Evolutionary conservation across 1,140 invertebrate genomes (phyloP), one percentile per base, ranked within the genome.

Genomic region (Tetramorium alpestre): DNA sequence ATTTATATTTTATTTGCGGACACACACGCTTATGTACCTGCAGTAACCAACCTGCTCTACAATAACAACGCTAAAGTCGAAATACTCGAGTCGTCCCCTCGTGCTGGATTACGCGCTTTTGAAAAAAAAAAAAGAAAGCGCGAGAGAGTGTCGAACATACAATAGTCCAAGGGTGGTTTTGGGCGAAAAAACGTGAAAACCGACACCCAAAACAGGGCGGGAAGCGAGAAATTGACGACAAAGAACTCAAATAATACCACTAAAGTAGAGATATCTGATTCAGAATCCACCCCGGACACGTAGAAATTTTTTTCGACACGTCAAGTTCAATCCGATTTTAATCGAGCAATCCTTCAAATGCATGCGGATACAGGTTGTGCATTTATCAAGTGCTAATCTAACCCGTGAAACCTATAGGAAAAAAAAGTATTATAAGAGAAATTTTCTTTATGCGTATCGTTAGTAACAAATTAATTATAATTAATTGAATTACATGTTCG

Each of bases 121-220:
- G 88, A 93, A 86, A 88, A 94, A 93, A 94, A 93, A 22, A 90
- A 88, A 91, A 90, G 84, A 88, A 91, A 91, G 86, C 75, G 86
- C 87, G 69, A 90, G 84, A 85, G 84, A 85, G 78, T 77, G 85
- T 88, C 85, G 77, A 51, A 28, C 87, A 78, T 78, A 95, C 91
- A 94, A 93, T 87, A 51, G 90, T 87, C 70, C 87, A 93, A 91
- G 94, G 94, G 94, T 93, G 93, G 87, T 95, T 95, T 95, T 95
- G 93, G 95, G 95, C 93, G 93, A 94, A 95, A 95, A 95, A 95
- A 94, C 92, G 82, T 93, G 94, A 95, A 95, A 95, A 95, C 91
- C 93, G 94, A 95, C 93, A 95, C 95, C 87, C 94, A 94, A 95
- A 95, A 95, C 93, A 95, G 93, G 93, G 93, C 92, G 92, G 91